Evolutionary conservation across 2,888 invertebrate species (phyloP), one percentile per base, ranked within the genome.

Genomic region (Carcina quercana): DNA sequence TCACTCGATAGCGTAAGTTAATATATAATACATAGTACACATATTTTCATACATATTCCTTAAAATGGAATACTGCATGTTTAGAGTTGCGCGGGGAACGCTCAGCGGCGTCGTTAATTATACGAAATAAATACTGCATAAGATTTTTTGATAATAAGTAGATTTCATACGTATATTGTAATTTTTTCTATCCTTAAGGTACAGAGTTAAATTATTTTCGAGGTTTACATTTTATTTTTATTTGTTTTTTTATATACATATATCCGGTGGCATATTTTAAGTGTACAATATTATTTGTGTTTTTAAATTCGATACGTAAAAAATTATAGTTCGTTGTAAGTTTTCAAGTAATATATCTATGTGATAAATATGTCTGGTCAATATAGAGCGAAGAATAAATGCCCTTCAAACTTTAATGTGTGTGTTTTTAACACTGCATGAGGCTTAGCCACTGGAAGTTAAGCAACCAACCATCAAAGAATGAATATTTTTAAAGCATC

Each of bases 81-180:
- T 8, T 20, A 8, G 20, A 10, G 20, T n/a, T 34, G 39, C 41
- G 38, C 32, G 42, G 38, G 38, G 17, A 45, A 46, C 42, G 25
- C 38, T 42, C 40, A 43, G 52, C 57, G 45, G 43, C 53, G 34
- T 42, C 45, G 45, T 42, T 25, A 41, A 28, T 40, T 43, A 38
- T 43, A 36, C 33, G 42, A 49, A 39, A 42, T 51, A 54, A 25
- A 42, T 31, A 48, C 48, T 33, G 47, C 43, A 38, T 64, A 60
- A 60, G 56, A 38, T 13, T 26, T 49, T 47, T 60, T 54, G 17
- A 17, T 46, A 40, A 52, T 65, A 60, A 60, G 54, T 68, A 67
- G 64, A 60, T 66, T 66, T 67, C 56, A 50, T 66, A 67, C 55
- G 38, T 56, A 50, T 26, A 32, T 28, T 25, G 53, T 62, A 60